Evolutionary conservation across 2,797 vertebrate species (phyloP), one percentile per base, ranked within the genome.

Genomic region (Coendou prehensilis): DNA sequence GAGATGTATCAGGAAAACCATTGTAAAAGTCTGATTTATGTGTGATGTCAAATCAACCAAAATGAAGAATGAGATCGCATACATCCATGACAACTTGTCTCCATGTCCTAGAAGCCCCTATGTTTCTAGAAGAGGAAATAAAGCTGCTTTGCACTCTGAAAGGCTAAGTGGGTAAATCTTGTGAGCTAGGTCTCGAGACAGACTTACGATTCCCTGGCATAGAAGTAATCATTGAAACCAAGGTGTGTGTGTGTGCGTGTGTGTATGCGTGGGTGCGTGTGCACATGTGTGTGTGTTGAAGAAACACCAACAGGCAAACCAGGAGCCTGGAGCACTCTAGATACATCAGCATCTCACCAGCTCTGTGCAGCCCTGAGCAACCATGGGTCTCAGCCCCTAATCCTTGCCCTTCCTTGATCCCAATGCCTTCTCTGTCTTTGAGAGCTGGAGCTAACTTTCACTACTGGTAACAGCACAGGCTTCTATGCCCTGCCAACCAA

Each of bases 71-170:
- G 61, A 76, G 22, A 87, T 61, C 83, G n/a, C 75, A 1, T 45
- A 0, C 56, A 57, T 78, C 20, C 26, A 1, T 18, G 13, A 7
- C 71, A 50, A 86, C 22, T 87, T 75, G 78, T 6, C 52, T 85
- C 45, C 59, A 3, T 84, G 17, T 23, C 30, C 8, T 64, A n/a
- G 95, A 73, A 92, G 88, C 37, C 22, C 69, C 75, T 84, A 5
- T 15, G 13, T 87, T 59, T 84, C 33, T 64, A 28, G 9, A 76
- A 83, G 56, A 75, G 30, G 80, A 91, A 95, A 97, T 94, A 97
- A 97, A 89, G 79, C 67, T 93, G 78, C 56, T 96, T 93, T 94
- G 41, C 18, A 87, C 54, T 94, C n/a, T 89, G 63, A 80, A 89
- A 90, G 57, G 50, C n/a, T 89, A 69, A n/a, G 20, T 83, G 87